Conservation (phyloP, 1,140 invertebrate species). For the Saccostrea glomerata region DNA sequence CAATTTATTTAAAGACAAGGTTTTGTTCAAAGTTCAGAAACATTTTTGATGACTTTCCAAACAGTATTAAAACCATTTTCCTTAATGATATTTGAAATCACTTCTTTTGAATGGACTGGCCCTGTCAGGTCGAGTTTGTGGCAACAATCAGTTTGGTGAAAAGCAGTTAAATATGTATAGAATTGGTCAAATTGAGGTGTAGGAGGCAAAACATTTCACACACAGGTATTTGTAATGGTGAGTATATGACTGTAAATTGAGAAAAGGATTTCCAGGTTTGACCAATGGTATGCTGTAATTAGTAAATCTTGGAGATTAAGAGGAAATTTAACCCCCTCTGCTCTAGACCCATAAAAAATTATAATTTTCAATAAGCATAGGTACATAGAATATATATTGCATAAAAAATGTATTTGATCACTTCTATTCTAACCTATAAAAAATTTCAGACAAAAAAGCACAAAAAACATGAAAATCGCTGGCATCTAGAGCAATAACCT, state of each 20-base stretch:
- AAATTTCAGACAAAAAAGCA: neutral
- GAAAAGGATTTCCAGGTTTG: neutral
- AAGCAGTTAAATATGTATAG: neutral
- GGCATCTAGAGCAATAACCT: constrained; percentile 17
- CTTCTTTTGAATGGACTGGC: no score
- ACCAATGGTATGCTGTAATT: neutral
- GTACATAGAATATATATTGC: neutral
- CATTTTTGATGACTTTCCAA: no score
- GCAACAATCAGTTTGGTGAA: neutral
- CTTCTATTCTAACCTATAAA: neutral
- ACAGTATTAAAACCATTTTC: no score
- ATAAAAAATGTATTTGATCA: neutral
- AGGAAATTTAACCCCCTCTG: constrained; percentile 20
- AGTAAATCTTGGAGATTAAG: neutral
- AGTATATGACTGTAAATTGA: neutral
- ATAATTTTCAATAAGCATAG: neutral
- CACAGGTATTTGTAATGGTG: neutral
- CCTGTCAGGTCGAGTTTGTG: neutral
- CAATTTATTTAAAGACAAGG: no score
- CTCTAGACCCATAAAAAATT: neutral
- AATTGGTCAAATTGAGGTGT: neutral
- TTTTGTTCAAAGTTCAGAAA: no score
- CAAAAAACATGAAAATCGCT: neutral
- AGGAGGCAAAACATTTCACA: neutral
- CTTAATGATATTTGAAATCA: no score